These are phyloP conservation scores for Syrphus vitripennis DNA, from an alignment of 2,888 invertebrate genomes.

Conservation along the genomic window DNA sequence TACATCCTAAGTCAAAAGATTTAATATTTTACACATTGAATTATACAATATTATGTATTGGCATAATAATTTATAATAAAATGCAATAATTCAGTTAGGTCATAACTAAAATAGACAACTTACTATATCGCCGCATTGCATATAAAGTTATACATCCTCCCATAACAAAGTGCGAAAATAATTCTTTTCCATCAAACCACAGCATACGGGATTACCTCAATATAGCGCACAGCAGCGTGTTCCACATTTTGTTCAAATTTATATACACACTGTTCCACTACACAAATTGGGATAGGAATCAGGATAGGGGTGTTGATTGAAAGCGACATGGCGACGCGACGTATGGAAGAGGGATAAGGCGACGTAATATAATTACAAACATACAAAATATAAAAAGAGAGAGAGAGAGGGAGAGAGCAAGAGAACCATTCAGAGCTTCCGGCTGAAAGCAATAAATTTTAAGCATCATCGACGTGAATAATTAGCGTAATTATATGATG, in stretches of 20 bases:
- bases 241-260: conserved; percentile 55
- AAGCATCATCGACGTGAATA: conserved; percentile 71
- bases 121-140: not conserved
- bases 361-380: too few species aligned
- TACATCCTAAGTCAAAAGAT: not conserved
- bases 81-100: conserved; percentile 58
- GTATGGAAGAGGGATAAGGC: not conserved
- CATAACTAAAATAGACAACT: conserved; percentile 59
- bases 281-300: not conserved
- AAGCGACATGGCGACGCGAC: too few species aligned
- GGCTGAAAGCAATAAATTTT: conserved; percentile 66
- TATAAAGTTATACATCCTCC: not conserved
- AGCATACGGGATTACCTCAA: conserved; percentile 45
- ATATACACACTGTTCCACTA: conserved; percentile 18
- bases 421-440: conserved; percentile 46
- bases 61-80: conserved; percentile 63
- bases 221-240: conserved; percentile 16
- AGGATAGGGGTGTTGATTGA: conserved; percentile 5
- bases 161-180: not conserved
- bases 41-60: conserved; percentile 25
- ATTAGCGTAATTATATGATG: conserved; percentile 71
- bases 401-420: not conserved
- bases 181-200: not conserved
- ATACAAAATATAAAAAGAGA: not conserved
- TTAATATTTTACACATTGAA: not conserved